A percentile compares a stretch with the other conserved stretches of the same genome.
phyloP scores from a whole-genome alignment of 2,888 invertebrate genomes.

The Matsumyia berberina region DNA sequence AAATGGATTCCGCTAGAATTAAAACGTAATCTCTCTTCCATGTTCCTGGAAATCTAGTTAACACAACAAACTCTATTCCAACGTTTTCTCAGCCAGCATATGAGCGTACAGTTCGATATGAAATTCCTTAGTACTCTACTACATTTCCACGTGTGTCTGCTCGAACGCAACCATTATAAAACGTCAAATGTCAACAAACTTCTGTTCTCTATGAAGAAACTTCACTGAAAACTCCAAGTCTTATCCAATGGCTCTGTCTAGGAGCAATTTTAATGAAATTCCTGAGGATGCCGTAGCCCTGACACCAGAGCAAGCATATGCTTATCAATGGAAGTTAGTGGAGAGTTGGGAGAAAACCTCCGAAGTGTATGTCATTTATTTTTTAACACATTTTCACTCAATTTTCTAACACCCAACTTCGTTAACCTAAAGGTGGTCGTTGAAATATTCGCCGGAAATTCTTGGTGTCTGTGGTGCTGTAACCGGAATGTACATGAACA shows the following conservation, averaged over 20 bases:
- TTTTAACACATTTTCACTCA: conserved; percentile 63
- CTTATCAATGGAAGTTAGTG: conserved; percentile 87
- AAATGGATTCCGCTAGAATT: too few species aligned
- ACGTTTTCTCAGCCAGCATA: not conserved
- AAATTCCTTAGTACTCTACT: not conserved
- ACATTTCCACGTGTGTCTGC: not conserved
- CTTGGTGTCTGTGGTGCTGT: conserved; percentile 85
- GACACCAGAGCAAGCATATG: conserved; percentile 86
- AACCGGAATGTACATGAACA: conserved; percentile 87
- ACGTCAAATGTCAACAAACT: not conserved
- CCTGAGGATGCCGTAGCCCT: conserved; percentile 87
- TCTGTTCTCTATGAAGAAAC: not conserved
- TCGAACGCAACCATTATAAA: conserved; percentile 15
- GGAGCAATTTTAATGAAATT: conserved; percentile 83
- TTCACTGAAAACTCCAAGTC: not conserved
- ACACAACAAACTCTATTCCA: too few species aligned
- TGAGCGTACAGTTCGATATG: conserved; percentile 20
- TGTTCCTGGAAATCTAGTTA: too few species aligned
- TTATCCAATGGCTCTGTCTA: conserved; percentile 87
- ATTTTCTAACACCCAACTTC: conserved; percentile 68
- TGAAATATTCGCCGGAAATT: conserved; percentile 85
- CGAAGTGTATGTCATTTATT: conserved; percentile 86
- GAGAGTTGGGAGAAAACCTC: conserved; percentile 86
- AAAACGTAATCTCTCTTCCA: too few species aligned
- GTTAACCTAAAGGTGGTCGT: conserved; percentile 85